Percentiles rank a stretch among this genome's conserved stretches.
Evolutionary conservation across 2,888 invertebrate species (phyloP).

Genomic region (Beris chalybata): DNA sequence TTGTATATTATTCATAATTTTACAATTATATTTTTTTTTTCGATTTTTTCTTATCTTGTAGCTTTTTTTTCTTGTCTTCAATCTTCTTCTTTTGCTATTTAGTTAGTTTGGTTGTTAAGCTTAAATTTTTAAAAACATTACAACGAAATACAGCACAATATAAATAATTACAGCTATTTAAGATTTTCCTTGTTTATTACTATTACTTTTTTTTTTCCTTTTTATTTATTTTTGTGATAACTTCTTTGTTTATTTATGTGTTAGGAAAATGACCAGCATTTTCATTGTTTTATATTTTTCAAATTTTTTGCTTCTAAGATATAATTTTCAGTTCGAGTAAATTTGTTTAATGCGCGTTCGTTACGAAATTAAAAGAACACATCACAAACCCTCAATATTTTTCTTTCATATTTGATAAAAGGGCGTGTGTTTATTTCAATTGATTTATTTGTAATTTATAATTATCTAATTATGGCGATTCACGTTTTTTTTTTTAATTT

Average conservation of each 20-base stretch:
- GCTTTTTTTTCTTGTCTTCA: too few species aligned
- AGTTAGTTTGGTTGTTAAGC: conserved; percentile 17
- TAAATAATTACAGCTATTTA: conserved; percentile 18
- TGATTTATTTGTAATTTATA: too few species aligned
- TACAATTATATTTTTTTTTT: too few species aligned
- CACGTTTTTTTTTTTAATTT: too few species aligned
- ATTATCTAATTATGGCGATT: too few species aligned
- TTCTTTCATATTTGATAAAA: neutral
- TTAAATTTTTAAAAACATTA: too few species aligned
- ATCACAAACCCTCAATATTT: conserved; percentile 24
- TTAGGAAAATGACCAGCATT: conserved; percentile 55
- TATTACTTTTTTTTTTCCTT: conserved; percentile 15
- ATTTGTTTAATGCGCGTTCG: neutral
- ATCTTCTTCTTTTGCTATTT: conserved; percentile 24
- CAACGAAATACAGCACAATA: conserved; percentile 30
- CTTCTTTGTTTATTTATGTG: conserved; percentile 25
- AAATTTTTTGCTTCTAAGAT: neutral
- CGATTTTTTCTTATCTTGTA: too few species aligned
- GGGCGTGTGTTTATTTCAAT: neutral
- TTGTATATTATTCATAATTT: too few species aligned
- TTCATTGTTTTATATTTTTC: conserved; percentile 40
- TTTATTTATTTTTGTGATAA: conserved; percentile 1
- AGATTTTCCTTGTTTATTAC: conserved; percentile 10
- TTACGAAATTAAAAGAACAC: conserved; percentile 29
- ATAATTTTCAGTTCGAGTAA: conserved; percentile 5